Percentiles rank a stretch among this genome's conserved stretches.
phyloP scores from a whole-genome alignment of 2,888 invertebrate species.

The Pycnomerus fuliginosus region DNA sequence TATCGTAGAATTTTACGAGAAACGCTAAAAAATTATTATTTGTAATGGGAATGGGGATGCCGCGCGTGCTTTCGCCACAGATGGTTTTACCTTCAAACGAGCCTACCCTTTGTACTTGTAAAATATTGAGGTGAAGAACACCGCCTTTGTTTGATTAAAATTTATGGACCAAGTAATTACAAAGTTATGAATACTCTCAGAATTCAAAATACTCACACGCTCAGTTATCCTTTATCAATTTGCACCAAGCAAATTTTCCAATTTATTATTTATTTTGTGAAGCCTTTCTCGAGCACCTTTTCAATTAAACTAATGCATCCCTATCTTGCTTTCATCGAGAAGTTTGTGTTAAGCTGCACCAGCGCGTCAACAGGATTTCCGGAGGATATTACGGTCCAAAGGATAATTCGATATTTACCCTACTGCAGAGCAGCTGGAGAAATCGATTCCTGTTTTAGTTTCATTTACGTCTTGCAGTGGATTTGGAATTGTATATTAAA shows the following conservation, averaged over 20 bases:
- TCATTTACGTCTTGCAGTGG: too few species aligned
- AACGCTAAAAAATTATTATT: constrained; percentile 16
- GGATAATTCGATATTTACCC: constrained; percentile 13
- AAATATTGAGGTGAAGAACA: constrained; percentile 11
- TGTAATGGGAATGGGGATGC: constrained; percentile 20
- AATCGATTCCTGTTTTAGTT: too few species aligned
- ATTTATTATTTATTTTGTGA: too few species aligned
- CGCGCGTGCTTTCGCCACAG: constrained; percentile 14
- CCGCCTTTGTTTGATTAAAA: constrained; percentile 15
- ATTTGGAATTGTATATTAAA: too few species aligned
- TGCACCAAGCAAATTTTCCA: too few species aligned
- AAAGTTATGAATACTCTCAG: too few species aligned
- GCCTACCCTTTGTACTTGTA: constrained; percentile 8
- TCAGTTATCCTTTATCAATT: too few species aligned
- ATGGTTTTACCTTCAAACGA: constrained; percentile 10
- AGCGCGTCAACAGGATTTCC: constrained; percentile 17
- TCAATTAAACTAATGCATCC: neutral
- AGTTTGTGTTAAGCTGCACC: constrained; percentile 11
- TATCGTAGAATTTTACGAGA: constrained; percentile 16
- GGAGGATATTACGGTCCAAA: constrained; percentile 13
- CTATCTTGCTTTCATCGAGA: constrained; percentile 3
- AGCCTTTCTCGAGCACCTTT: too few species aligned
- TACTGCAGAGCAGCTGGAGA: constrained; percentile 5
- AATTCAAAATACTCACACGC: too few species aligned
- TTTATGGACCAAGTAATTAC: constrained; percentile 11